Evolutionary conservation across 2,797 vertebrate genomes (phyloP).

Genomic region (Sciurus carolinensis): DNA sequence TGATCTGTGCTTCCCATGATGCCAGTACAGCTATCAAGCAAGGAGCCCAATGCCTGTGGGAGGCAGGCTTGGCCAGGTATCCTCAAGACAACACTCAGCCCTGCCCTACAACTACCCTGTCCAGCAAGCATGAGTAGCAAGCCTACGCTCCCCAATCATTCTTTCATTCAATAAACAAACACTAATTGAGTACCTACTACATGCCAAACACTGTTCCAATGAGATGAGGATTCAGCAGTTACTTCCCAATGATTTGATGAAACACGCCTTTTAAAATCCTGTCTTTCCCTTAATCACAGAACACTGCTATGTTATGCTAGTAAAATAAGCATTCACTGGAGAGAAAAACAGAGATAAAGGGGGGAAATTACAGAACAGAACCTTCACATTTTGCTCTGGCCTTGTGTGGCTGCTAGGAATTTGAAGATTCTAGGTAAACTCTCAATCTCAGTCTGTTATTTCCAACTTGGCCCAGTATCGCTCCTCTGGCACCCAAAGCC

Average conservation of each 20-base stretch:
- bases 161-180: neutral
- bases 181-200: neutral
- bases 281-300: neutral
- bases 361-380: neutral
- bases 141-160: neutral
- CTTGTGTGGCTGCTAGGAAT: neutral
- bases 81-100: neutral
- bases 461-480: neutral
- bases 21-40: neutral
- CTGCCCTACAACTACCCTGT: neutral
- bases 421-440: neutral
- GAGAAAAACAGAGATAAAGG: neutral
- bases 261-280: neutral
- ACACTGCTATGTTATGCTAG: neutral
- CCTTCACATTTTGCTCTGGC: neutral
- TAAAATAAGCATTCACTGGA: neutral
- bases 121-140: neutral
- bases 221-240: neutral
- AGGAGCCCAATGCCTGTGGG: neutral
- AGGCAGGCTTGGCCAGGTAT: neutral
- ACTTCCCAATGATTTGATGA: neutral
- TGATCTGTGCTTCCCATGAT: neutral
- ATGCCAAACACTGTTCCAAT: neutral
- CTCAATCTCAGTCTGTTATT: neutral
- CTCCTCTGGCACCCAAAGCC: neutral